Evolutionary conservation across 2,113 vertebrate species (phyloP).

Genomic region (Euleptes europaea): DNA sequence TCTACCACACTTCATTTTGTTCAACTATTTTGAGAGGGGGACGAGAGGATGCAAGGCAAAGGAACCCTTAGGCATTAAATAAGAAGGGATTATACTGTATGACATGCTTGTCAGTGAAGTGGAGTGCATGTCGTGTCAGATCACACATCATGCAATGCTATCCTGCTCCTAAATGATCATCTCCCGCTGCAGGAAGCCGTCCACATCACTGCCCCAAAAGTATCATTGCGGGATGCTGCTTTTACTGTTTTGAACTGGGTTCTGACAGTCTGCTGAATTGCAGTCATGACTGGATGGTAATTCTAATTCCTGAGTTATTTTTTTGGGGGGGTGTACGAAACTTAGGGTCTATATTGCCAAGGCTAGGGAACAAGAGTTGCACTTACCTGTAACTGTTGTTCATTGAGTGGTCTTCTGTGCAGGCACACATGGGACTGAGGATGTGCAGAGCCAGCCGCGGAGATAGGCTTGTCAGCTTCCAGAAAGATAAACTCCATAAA

Average conservation of each 20-base stretch:
- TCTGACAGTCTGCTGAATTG: slow-evolving; percentile 4
- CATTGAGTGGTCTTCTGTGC: too few relatives aligned
- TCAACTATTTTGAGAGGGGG: neutral
- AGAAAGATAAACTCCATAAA: too few relatives aligned
- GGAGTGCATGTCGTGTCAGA: slow-evolving; percentile 51
- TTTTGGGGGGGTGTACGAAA: neutral
- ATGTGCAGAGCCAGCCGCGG: too few relatives aligned
- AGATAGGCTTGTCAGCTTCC: too few relatives aligned
- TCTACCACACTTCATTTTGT: neutral
- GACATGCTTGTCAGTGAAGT: slow-evolving; percentile 23
- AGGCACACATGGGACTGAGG: too few relatives aligned
- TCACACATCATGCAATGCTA: slow-evolving; percentile 11
- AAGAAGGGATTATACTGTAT: slow-evolving; percentile 47
- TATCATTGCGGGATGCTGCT: slow-evolving; percentile 4
- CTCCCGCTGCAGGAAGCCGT: slow-evolving; percentile 52
- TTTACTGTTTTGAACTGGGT: slow-evolving; percentile 24
- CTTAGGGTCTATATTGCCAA: too few relatives aligned
- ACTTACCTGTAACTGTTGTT: too few relatives aligned
- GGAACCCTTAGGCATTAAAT: slow-evolving; percentile 18
- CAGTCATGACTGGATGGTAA: slow-evolving; percentile 33
- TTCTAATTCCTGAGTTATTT: slow-evolving; percentile 28
- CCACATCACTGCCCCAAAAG: slow-evolving; percentile 50
- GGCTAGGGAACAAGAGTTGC: too few relatives aligned
- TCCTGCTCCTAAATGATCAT: slow-evolving; percentile 45
- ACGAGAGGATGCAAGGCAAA: neutral